A percentile compares a stretch with the other conserved stretches of the same genome.
Evolutionary conservation across 1,140 invertebrate genomes (phyloP).

Genomic region (Brachionus calyciflorus): DNA sequence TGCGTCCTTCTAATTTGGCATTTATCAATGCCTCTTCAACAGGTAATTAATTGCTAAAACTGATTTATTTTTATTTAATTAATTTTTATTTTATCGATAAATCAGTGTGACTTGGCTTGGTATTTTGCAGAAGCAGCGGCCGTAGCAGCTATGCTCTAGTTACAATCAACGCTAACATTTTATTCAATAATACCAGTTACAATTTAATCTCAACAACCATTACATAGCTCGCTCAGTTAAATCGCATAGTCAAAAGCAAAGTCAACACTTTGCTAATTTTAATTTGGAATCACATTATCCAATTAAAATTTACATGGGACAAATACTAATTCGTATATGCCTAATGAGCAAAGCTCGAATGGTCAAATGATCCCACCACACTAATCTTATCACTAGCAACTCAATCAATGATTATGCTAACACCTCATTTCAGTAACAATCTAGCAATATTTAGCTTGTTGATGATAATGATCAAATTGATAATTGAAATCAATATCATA

Average conservation of each 20-base stretch:
- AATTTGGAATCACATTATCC: not conserved
- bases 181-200: slow-evolving; percentile 36
- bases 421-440: too few species aligned
- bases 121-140: slow-evolving; percentile 32
- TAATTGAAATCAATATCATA: too few species aligned
- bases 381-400: not conserved
- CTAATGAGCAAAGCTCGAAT: not conserved
- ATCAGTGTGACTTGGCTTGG: slow-evolving; percentile 8
- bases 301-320: not conserved
- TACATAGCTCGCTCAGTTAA: not conserved
- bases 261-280: not conserved
- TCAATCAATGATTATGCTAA: not conserved
- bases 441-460: too few species aligned
- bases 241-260: not conserved
- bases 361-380: not conserved
- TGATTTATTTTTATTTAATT: not conserved
- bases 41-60: not conserved
- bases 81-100: not conserved
- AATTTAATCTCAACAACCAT: not conserved
- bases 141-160: slow-evolving; percentile 28
- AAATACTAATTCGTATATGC: not conserved
- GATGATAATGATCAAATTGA: too few species aligned
- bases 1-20: slow-evolving; percentile 24
- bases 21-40: slow-evolving; percentile 30
- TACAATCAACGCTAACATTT: slow-evolving; percentile 9